Percentiles rank a stretch among this genome's conserved stretches.
Conservation (phyloP, 2,888 invertebrate species). For the Watsonalla cultraria region DNA sequence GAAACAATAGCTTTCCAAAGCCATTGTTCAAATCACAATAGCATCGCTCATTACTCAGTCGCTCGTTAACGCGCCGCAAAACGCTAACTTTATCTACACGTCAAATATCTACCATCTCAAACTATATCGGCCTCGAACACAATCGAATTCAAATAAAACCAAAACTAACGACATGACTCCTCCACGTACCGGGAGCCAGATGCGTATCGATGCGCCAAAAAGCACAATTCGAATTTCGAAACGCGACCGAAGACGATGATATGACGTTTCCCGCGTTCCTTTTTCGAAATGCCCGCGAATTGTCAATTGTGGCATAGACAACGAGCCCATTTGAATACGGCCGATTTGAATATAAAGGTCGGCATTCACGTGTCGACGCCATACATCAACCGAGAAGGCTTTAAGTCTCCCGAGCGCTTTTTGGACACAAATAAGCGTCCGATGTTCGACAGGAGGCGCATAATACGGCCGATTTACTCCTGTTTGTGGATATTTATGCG, state of each 20-base stretch:
- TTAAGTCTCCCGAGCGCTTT: slow-evolving; percentile 75
- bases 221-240: slow-evolving; percentile 45
- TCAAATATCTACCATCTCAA: slow-evolving; percentile 73
- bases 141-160: slow-evolving; percentile 64
- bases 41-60: slow-evolving; percentile 72
- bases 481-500: slow-evolving; percentile 33
- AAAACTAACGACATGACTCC: slow-evolving; percentile 44
- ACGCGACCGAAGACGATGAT: slow-evolving; percentile 36
- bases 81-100: slow-evolving; percentile 75
- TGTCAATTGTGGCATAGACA: slow-evolving; percentile 73
- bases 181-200: slow-evolving; percentile 57
- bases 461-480: slow-evolving; percentile 52
- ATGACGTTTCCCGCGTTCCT: slow-evolving; percentile 70
- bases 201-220: slow-evolving; percentile 71
- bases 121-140: slow-evolving; percentile 65
- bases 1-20: slow-evolving; percentile 67
- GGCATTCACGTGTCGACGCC: slow-evolving; percentile 68
- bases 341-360: slow-evolving; percentile 77
- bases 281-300: slow-evolving; percentile 72
- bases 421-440: slow-evolving; percentile 76
- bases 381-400: slow-evolving; percentile 70
- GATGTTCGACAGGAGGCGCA: slow-evolving; percentile 60
- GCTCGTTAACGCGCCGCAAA: slow-evolving; percentile 72
- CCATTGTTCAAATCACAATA: slow-evolving; percentile 74
- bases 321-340: slow-evolving; percentile 70